These are phyloP conservation scores for Neolamprologus brichardi DNA, from an alignment of 2,113 vertebrate genomes.

Conservation along the genomic window DNA sequence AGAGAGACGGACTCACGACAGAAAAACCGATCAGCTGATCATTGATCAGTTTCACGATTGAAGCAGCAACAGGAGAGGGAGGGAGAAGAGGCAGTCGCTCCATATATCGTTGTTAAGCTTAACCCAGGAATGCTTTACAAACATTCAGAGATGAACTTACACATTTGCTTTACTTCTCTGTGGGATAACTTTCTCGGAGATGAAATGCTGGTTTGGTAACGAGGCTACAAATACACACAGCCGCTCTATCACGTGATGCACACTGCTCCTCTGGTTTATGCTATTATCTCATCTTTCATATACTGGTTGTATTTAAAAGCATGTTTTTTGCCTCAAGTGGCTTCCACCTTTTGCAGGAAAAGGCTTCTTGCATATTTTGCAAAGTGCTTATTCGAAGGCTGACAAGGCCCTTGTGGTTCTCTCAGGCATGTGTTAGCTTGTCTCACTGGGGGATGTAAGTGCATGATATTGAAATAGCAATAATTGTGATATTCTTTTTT, in stretches of 20 bases:
- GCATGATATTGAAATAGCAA: neutral
- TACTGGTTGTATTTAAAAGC: neutral
- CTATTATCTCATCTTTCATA: neutral
- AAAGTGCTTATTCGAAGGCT: neutral
- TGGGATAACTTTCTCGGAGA: neutral
- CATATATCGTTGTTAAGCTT: neutral
- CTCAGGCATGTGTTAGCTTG: neutral
- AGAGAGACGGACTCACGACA: fast-evolving
- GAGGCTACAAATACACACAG: no score
- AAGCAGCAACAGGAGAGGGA: neutral
- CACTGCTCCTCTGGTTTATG: neutral
- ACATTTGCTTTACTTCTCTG: neutral
- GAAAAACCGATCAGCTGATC: neutral
- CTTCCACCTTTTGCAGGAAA: neutral
- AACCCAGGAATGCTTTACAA: neutral
- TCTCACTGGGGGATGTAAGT: neutral
- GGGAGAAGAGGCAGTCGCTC: neutral
- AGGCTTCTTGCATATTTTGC: neutral
- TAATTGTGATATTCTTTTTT: neutral
- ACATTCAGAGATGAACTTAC: neutral
- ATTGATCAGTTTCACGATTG: neutral
- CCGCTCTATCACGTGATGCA: neutral
- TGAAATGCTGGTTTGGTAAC: no score
- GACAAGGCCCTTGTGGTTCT: neutral
- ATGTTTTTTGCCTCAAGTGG: neutral